A percentile compares a stretch with the other conserved stretches of the same genome.
Evolutionary conservation across 1,140 invertebrate genomes (phyloP).

Genomic region (Aplysia californica): DNA sequence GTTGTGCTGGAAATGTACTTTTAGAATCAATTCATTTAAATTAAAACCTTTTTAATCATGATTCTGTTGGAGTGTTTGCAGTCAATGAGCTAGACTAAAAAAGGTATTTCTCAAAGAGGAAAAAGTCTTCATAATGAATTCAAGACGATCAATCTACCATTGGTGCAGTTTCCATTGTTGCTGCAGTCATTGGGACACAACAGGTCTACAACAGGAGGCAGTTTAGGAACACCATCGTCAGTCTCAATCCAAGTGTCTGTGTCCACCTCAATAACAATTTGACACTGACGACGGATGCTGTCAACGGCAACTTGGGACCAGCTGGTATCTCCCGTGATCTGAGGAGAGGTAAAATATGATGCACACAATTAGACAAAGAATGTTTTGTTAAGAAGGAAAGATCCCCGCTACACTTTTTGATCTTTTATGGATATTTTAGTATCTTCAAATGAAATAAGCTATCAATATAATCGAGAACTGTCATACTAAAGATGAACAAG

Average conservation of each 20-base stretch:
- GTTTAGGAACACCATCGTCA: constrained; percentile 9
- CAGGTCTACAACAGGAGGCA: constrained; percentile 31
- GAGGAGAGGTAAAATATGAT: no score
- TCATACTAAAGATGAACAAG: no score
- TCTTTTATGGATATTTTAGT: no score
- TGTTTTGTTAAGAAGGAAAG: background rate
- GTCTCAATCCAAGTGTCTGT: constrained; percentile 33
- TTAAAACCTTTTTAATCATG: no score
- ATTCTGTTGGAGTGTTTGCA: no score
- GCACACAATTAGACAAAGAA: background rate
- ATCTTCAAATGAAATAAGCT: background rate
- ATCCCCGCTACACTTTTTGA: no score
- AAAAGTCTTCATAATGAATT: no score
- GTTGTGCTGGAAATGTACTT: no score
- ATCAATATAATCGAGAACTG: background rate
- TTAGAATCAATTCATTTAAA: no score
- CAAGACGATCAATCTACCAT: no score
- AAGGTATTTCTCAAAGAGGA: no score
- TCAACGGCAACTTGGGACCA: constrained; percentile 40
- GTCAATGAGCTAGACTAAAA: no score
- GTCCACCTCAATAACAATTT: constrained; percentile 32
- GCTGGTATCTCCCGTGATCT: constrained; percentile 43
- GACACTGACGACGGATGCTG: constrained; percentile 37
- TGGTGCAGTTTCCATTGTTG: constrained; percentile 36
- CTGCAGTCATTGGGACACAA: constrained; percentile 49